Base-by-base conservation (phyloP, 2,797 vertebrate species). In the Prunella strophiata region DNA sequence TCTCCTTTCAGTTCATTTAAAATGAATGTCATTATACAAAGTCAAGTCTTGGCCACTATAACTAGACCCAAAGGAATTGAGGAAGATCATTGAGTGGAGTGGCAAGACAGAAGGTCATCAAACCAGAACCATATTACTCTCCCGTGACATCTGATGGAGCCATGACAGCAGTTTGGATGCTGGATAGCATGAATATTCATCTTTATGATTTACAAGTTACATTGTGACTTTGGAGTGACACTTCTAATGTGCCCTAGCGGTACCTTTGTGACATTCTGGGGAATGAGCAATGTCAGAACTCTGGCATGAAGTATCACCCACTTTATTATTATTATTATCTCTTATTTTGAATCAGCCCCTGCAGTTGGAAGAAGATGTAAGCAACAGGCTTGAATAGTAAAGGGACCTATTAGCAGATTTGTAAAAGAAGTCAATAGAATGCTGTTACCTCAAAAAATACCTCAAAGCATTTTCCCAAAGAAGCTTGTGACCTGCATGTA, bases 121-220 rank as follows among this genome's bases (percentile, higher is more conserved):
- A 94, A 91, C 48, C 73, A 86, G 68, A 47, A 66, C 14, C 8
- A 26, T 20, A n/a, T 94, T 82, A 88, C 85, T 96, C 86, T 95
- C 94, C 67, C 16, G 63, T 95, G 94, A 93, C 92, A 96, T 87
- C 93, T 93, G 95, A 97, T 92, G 55, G 91, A 96, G 83, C 67
- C 74, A 63, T 71, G 95, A 96, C 94, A 97, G 94, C 94, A 96
- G 91, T 85, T 72, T 77, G 89, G 76, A 94, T 78, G 87, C 51
- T 61, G 73, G 32, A 83, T 74, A 79, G 59, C 48, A 97, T 97
- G 96, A 97, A 98, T 98, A 98, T 98, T 97, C 95, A 97, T 96
- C 80, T 48, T 45, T 40, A 68, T 52, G 58, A 89, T 67, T 89
- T 88, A 61, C 82, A 90, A 92, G 51, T 51, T 86, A 84, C 40